Conservation (phyloP, 2,113 vertebrate species). For the Chinchilla lanigera region DNA sequence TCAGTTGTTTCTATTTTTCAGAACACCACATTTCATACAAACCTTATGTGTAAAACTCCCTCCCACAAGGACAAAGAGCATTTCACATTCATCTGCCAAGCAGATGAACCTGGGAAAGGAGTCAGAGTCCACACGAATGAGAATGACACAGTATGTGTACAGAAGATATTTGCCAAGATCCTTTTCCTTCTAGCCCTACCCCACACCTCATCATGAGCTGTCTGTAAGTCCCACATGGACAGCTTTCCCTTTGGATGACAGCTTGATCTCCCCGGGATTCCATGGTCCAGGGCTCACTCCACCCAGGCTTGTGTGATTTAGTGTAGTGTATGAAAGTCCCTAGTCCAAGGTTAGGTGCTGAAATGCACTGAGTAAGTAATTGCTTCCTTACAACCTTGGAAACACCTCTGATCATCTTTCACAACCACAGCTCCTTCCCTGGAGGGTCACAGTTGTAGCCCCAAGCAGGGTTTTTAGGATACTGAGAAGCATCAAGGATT, state of each 20-base stretch:
- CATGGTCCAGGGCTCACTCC: neutral
- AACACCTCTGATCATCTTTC: neutral
- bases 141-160: neutral
- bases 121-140: conserved; percentile 18
- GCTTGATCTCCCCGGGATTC: neutral
- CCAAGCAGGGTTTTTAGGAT: neutral
- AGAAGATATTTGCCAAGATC: conserved; percentile 52
- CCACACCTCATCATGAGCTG: neutral
- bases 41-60: neutral
- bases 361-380: neutral
- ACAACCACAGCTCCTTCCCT: neutral
- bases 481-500: neutral
- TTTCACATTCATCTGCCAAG: conserved; percentile 30
- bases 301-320: neutral
- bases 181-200: neutral
- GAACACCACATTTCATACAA: neutral
- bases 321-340: neutral
- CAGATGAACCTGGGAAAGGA: neutral
- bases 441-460: neutral
- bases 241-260: conserved; percentile 34
- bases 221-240: neutral
- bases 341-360: neutral
- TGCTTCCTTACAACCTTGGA: neutral
- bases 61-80: neutral
- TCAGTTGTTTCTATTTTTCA: neutral